These are phyloP conservation scores for Macaria liturata DNA, from an alignment of 2,888 invertebrate species.

Conservation along the genomic window DNA sequence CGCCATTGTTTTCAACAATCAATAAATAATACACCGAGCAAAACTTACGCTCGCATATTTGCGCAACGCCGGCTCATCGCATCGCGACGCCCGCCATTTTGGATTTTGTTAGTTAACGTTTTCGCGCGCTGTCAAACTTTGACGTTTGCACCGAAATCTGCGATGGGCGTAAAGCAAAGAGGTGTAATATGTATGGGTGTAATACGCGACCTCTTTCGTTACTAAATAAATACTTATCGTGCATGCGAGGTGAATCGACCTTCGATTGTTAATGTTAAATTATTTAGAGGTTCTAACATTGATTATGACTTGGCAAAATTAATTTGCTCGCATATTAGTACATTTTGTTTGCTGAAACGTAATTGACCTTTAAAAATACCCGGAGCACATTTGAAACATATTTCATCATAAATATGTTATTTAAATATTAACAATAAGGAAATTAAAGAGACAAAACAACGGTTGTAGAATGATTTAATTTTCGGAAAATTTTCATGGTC, in stretches of 20 bases:
- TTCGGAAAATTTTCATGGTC: constrained; percentile 3
- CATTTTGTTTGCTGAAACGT: too few relatives aligned
- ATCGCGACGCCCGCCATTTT: constrained; percentile 55
- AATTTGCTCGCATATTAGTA: constrained; percentile 4
- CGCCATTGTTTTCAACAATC: constrained; percentile 82
- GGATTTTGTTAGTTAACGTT: constrained; percentile 56
- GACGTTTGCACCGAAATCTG: constrained; percentile 44
- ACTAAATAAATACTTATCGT: constrained; percentile 50
- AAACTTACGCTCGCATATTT: constrained; percentile 70
- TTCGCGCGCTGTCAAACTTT: constrained; percentile 57
- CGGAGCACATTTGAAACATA: too few relatives aligned
- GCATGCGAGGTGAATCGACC: constrained; percentile 50
- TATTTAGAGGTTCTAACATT: constrained; percentile 48
- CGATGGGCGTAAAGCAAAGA: constrained; percentile 28
- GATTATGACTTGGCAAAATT: constrained; percentile 25
- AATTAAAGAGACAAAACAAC: not conserved
- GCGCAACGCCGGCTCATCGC: constrained; percentile 70
- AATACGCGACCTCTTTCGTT: constrained; percentile 36
- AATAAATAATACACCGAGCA: constrained; percentile 79
- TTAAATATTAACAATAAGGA: not conserved
- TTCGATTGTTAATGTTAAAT: constrained; percentile 54
- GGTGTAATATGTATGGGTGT: too few relatives aligned
- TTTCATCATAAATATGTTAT: not conserved
- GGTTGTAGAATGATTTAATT: not conserved
- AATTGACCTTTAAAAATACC: too few relatives aligned